These are phyloP conservation scores for Contarinia nasturtii DNA, from an alignment of 1,140 invertebrate species.

Conservation along the genomic window DNA sequence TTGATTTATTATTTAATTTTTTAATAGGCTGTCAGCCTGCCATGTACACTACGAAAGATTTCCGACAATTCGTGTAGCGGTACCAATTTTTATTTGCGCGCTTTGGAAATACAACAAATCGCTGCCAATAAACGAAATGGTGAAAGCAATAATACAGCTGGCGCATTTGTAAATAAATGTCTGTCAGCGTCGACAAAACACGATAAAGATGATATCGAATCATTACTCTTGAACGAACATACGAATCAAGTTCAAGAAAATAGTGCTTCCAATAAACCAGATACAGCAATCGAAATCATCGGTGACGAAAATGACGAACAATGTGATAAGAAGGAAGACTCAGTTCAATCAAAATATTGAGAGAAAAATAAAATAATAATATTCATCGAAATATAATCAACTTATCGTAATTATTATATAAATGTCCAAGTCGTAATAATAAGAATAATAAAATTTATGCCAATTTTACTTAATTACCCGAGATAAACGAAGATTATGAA, in stretches of 20 bases:
- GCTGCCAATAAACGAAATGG: background rate
- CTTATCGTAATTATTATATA: no score
- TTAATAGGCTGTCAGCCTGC: slow-evolving; percentile 1
- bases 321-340: background rate
- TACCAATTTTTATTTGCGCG: slow-evolving; percentile 2
- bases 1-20: no score
- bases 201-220: no score
- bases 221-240: no score
- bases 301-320: background rate
- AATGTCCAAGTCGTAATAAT: no score
- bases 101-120: background rate
- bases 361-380: no score
- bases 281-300: no score
- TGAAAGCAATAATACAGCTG: background rate
- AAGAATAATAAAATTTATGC: no score
- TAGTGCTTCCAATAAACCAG: background rate
- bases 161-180: background rate
- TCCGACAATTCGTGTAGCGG: background rate
- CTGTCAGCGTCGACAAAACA: background rate
- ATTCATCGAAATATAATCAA: no score
- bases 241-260: no score
- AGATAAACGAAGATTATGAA: no score
- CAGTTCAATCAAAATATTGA: background rate
- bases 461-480: no score
- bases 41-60: slow-evolving; percentile 1